These are phyloP conservation scores for Clusia tigrina DNA, from an alignment of 2,888 invertebrate genomes.

Conservation along the genomic window DNA sequence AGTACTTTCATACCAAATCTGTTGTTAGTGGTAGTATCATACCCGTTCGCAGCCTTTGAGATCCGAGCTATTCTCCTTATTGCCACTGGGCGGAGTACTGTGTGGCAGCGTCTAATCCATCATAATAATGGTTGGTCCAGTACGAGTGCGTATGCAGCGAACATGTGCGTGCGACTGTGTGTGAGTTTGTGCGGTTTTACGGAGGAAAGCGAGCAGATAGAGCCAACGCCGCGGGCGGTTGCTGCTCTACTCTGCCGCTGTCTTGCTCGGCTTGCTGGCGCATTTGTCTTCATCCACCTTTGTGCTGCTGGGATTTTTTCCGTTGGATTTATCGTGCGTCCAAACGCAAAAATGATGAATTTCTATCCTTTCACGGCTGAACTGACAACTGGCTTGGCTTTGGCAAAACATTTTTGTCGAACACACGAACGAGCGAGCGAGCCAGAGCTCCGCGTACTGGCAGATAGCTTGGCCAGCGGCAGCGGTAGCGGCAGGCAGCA, in stretches of 20 bases:
- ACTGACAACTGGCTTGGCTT: constrained; percentile 32
- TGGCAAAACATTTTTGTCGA: constrained; percentile 5
- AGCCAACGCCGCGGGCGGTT: neutral
- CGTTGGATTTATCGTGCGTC: neutral
- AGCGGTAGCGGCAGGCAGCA: constrained; percentile 1
- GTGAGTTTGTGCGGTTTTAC: constrained; percentile 36
- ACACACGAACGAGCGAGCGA: neutral
- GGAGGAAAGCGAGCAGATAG: constrained; percentile 28
- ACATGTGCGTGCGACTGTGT: constrained; percentile 4
- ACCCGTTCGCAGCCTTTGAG: no score
- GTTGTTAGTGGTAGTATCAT: no score
- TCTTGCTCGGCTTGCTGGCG: neutral
- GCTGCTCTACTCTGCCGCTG: neutral
- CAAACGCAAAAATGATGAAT: constrained; percentile 51
- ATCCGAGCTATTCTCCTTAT: no score
- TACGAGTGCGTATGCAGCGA: neutral
- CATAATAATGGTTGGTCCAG: neutral
- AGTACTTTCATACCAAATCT: no score
- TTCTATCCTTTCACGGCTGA: constrained; percentile 54
- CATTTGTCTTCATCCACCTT: neutral
- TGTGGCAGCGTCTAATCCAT: neutral
- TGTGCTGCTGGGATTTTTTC: neutral
- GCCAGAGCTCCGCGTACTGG: neutral
- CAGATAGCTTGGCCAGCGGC: constrained; percentile 7
- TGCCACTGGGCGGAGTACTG: no score